A percentile compares a stretch with the other conserved stretches of the same genome.
phyloP scores from a whole-genome alignment of 2,888 invertebrate species.

The Ormyrus rosae region DNA sequence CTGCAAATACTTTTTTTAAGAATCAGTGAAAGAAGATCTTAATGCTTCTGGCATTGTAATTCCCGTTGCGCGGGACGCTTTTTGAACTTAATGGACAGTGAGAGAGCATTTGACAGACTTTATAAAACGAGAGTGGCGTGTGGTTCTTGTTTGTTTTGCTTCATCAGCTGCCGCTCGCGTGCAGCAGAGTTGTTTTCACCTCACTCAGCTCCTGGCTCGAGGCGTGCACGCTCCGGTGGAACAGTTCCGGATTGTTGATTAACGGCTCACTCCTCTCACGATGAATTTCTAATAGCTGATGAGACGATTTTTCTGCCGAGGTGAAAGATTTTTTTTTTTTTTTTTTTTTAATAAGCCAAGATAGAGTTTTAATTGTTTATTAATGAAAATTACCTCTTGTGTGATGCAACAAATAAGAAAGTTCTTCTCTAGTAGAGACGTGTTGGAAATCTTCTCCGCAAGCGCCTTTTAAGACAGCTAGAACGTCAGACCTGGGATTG shows the following conservation, averaged over 20 bases:
- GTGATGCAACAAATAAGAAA: conserved; percentile 78
- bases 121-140: not conserved
- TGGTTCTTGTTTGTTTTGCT: not conserved
- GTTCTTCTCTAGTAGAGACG: conserved; percentile 79
- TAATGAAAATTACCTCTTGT: conserved; percentile 63
- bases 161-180: conserved; percentile 69
- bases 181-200: conserved; percentile 71
- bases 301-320: conserved; percentile 66
- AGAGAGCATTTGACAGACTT: conserved; percentile 33
- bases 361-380: not conserved
- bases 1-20: not conserved
- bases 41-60: not conserved
- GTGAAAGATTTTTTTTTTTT: not conserved
- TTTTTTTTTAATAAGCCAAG: not conserved
- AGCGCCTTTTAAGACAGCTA: conserved; percentile 83
- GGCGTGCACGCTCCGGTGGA: conserved; percentile 67
- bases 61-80: conserved; percentile 9
- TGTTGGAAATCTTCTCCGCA: conserved; percentile 81
- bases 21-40: conserved; percentile 21
- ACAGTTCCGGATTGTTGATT: conserved; percentile 64
- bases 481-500: conserved; percentile 82
- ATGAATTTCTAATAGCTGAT: conserved; percentile 64
- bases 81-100: conserved; percentile 24
- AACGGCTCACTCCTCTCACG: conserved; percentile 64
- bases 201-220: conserved; percentile 71